Conservation (phyloP, 2,113 vertebrate genomes). For the Ageneiosus marmoratus region DNA sequence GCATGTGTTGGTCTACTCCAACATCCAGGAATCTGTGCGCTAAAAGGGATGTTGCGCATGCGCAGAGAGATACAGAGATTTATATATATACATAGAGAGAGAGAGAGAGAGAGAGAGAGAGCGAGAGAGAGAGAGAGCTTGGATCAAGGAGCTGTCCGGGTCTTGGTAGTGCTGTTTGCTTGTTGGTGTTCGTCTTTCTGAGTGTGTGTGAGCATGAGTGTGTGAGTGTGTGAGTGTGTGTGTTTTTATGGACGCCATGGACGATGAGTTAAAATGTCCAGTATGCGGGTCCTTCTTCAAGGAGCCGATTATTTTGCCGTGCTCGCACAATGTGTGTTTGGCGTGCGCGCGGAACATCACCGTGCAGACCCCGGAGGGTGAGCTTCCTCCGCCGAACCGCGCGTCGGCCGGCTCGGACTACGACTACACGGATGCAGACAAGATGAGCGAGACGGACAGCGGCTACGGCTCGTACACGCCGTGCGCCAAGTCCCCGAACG, state of each 20-base stretch:
- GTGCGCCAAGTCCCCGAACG: constrained; percentile 91
- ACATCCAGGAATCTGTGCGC: no score
- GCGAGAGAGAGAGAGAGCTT: background rate
- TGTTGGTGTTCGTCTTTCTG: background rate
- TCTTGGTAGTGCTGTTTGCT: constrained; percentile 64
- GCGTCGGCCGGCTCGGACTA: constrained; percentile 77
- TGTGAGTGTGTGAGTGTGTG: constrained; percentile 31
- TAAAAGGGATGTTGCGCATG: no score
- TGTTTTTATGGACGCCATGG: constrained; percentile 75
- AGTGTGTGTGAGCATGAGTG: background rate
- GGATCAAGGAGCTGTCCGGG: constrained; percentile 69
- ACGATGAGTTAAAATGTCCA: constrained; percentile 95
- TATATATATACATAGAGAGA: no score
- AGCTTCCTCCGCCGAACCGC: constrained; percentile 75
- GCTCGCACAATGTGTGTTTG: constrained; percentile 91
- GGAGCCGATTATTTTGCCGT: constrained; percentile 88
- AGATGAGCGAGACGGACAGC: constrained; percentile 97
- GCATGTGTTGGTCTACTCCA: no score
- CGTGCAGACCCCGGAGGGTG: constrained; percentile 89
- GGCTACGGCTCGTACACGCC: constrained; percentile 95
- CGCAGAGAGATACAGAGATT: no score
- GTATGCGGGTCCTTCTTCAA: constrained; percentile 91
- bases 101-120: background rate
- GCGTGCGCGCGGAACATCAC: constrained; percentile 93
- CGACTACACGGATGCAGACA: constrained; percentile 84